A percentile compares a stretch with the other conserved stretches of the same genome.
These are phyloP conservation scores for Fregata magnificens DNA, from an alignment of 2,113 vertebrate species.

Conservation along the genomic window DNA sequence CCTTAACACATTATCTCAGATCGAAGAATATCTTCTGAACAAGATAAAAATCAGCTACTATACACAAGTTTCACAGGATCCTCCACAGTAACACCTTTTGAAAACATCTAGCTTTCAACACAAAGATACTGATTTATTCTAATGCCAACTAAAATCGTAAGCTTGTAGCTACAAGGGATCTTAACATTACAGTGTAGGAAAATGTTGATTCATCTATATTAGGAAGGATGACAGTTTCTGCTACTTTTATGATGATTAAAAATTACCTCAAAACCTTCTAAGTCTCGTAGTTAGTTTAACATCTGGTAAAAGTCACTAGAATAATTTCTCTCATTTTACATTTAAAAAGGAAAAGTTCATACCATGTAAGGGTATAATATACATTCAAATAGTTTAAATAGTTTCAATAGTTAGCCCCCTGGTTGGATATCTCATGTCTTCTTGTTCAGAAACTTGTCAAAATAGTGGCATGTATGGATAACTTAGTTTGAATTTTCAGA, in stretches of 20 bases:
- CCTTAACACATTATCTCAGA: not conserved
- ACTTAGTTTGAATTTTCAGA: not conserved
- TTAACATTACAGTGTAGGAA: not conserved
- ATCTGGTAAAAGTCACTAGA: not conserved
- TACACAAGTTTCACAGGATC: not conserved
- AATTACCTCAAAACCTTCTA: not conserved
- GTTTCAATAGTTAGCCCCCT: not conserved
- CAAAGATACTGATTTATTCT: not conserved
- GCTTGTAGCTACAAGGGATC: not conserved
- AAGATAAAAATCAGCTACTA: not conserved
- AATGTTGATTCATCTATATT: not conserved
- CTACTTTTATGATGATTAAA: not conserved
- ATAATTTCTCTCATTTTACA: not conserved
- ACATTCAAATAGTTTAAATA: not conserved
- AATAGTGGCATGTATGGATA: not conserved
- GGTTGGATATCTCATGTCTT: not conserved
- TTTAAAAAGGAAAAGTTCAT: not conserved
- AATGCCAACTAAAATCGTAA: not conserved
- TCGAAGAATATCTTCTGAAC: not conserved
- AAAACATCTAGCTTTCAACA: not conserved
- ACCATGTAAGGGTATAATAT: not conserved
- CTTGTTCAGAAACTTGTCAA: not conserved
- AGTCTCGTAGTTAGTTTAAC: not conserved
- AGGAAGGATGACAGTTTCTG: not conserved
- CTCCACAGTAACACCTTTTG: not conserved